Conservation (phyloP, 2,797 vertebrate genomes). For the Sitta carolinensis region DNA sequence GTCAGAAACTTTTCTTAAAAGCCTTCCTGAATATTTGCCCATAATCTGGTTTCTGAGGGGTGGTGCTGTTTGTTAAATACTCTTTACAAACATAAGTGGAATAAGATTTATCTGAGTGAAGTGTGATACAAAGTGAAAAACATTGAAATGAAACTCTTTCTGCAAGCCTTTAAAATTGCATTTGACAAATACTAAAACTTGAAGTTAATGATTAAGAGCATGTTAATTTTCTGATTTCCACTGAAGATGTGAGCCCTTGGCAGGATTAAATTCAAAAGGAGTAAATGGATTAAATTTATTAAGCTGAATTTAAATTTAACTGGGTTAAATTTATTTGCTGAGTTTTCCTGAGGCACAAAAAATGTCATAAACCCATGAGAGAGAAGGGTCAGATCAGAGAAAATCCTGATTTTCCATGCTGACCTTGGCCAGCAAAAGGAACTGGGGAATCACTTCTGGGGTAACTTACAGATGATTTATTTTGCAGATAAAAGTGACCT, state of each 20-base stretch:
- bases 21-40: not conserved
- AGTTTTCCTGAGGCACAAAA: not conserved
- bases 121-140: not conserved
- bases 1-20: not conserved
- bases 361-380: not conserved
- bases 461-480: not conserved
- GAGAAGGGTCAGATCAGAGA: not conserved
- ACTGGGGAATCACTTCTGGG: not conserved
- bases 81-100: not conserved
- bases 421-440: not conserved
- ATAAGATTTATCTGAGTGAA: not conserved
- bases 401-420: not conserved
- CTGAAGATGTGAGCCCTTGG: not conserved
- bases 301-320: not conserved
- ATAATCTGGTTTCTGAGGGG: not conserved
- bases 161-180: not conserved
- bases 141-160: not conserved
- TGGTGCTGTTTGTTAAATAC: not conserved
- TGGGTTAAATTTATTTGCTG: no score
- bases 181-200: not conserved
- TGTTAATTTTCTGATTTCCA: not conserved
- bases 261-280: not conserved
- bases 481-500: slow-evolving; percentile 75
- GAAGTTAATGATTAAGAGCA: not conserved
- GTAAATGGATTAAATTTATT: not conserved